Evolutionary conservation across 2,888 invertebrate genomes (phyloP).

Genomic region (Graphium colonna): DNA sequence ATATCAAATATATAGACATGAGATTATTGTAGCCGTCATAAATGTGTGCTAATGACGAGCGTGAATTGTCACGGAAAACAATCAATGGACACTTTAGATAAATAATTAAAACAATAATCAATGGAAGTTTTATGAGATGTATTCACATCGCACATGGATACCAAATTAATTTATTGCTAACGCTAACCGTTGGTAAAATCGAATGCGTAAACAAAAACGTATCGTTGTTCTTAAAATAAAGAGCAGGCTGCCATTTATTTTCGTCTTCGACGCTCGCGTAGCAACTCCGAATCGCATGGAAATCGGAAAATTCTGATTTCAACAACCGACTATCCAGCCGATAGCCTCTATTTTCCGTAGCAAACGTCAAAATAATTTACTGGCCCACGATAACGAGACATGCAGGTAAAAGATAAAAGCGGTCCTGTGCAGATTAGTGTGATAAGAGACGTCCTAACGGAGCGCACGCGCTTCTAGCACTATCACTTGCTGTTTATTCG

Average conservation of each 20-base stretch:
- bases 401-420: constrained; percentile 51
- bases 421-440: constrained; percentile 54
- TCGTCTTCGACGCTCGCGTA: constrained; percentile 33
- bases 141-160: too few species aligned
- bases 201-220: constrained; percentile 1
- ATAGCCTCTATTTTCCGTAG: constrained; percentile 43
- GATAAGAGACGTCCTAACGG: constrained; percentile 49
- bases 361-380: constrained; percentile 60
- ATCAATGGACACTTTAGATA: background rate
- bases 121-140: background rate
- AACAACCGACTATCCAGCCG: constrained; percentile 21
- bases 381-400: constrained; percentile 52
- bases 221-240: constrained; percentile 28
- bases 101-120: background rate
- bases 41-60: background rate
- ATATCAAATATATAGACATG: background rate
- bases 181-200: background rate
- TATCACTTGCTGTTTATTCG: constrained; percentile 31
- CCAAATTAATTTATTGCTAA: too few species aligned
- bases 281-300: constrained; percentile 17
- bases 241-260: constrained; percentile 42
- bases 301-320: constrained; percentile 34
- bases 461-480: constrained; percentile 38
- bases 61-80: background rate
- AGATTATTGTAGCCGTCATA: background rate